phyloP scores from a whole-genome alignment of 2,888 invertebrate species.

The Lasioglossum oenotherae region DNA sequence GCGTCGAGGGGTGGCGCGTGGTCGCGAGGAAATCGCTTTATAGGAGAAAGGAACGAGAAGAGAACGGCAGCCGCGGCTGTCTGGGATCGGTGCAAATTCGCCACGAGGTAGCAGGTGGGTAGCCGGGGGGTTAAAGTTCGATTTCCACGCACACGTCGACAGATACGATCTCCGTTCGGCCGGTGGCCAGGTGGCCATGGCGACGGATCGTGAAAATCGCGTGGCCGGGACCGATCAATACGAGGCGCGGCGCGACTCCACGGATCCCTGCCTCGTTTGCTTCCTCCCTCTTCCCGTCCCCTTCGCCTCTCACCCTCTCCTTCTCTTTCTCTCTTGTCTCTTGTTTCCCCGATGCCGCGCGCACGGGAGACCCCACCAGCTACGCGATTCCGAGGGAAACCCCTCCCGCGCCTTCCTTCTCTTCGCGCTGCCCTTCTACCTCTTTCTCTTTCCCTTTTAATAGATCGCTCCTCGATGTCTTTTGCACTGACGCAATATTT shows the following conservation, averaged over 20 bases:
- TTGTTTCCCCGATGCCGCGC: conserved; percentile 34
- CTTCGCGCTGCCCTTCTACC: not conserved
- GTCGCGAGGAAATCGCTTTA: not conserved
- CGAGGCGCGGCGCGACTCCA: conserved; percentile 75
- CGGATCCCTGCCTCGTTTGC: conserved; percentile 66
- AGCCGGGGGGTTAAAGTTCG: conserved; percentile 67
- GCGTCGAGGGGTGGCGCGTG: not conserved
- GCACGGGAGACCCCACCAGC: conserved; percentile 40
- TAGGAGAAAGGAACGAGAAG: not conserved
- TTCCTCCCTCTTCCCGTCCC: conserved; percentile 41
- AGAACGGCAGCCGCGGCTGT: not conserved
- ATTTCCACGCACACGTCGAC: conserved; percentile 64
- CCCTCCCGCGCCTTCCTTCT: conserved; percentile 55
- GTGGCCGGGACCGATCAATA: conserved; percentile 83
- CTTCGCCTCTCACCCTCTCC: conserved; percentile 42
- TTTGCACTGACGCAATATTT: not conserved
- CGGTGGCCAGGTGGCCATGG: conserved; percentile 84
- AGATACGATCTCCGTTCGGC: conserved; percentile 81
- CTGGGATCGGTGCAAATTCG: not conserved
- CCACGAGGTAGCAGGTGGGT: conserved; percentile 47
- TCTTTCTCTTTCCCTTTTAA: not conserved
- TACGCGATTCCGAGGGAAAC: conserved; percentile 62
- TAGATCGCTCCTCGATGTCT: not conserved
- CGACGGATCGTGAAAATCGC: conserved; percentile 84
- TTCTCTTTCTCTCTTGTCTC: conserved; percentile 36